phyloP scores from a whole-genome alignment of 2,113 vertebrate species.

The Coreoperca whiteheadi region DNA sequence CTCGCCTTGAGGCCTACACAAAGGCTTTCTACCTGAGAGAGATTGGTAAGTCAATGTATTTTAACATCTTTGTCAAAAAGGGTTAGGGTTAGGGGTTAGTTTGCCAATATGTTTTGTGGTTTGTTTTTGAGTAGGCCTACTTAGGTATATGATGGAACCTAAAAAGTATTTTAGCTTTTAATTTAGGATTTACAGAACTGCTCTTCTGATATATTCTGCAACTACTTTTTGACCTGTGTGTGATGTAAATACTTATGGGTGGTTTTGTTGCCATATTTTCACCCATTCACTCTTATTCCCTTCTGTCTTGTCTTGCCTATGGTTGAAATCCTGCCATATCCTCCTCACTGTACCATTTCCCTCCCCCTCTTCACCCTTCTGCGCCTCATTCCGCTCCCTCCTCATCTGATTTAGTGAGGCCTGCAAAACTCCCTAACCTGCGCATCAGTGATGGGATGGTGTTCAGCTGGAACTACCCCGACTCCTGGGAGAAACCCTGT shows the following conservation, averaged over 20 bases:
- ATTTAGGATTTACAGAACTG: not conserved
- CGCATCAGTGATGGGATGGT: not conserved
- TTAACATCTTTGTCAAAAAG: not conserved
- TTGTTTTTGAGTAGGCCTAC: no score
- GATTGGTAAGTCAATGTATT: slow-evolving; percentile 71
- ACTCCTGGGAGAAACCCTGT: slow-evolving; percentile 77
- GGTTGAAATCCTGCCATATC: not conserved
- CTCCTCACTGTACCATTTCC: not conserved
- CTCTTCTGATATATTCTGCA: no score
- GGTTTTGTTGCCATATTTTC: not conserved
- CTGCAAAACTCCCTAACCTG: slow-evolving; percentile 60
- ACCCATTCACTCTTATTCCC: not conserved
- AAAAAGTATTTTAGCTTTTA: no score
- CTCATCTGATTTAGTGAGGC: slow-evolving; percentile 69
- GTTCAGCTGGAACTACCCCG: slow-evolving; percentile 76
- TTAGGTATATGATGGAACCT: no score
- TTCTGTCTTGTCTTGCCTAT: not conserved
- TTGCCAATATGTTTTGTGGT: no score
- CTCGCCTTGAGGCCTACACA: slow-evolving; percentile 75
- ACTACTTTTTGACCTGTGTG: not conserved
- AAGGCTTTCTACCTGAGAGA: slow-evolving; percentile 79
- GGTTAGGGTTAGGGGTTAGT: no score
- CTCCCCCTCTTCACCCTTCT: not conserved
- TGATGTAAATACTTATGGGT: not conserved
- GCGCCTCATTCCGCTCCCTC: not conserved